These are phyloP conservation scores for Gobius niger DNA, from an alignment of 2,113 vertebrate genomes.

Conservation along the genomic window DNA sequence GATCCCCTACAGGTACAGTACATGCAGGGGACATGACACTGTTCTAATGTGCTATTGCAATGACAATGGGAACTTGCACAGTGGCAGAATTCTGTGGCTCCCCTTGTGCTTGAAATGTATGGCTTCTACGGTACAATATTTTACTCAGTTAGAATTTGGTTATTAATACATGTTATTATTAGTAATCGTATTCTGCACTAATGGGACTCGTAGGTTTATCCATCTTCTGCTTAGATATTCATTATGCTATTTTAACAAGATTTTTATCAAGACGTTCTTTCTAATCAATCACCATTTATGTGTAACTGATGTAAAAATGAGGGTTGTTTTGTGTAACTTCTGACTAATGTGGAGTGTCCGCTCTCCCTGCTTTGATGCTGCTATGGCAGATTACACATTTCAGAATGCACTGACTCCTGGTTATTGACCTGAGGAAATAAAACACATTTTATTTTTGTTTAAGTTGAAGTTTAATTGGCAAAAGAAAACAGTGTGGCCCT, in stretches of 20 bases:
- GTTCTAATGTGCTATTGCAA: conserved; percentile 19
- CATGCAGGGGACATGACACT: conserved; percentile 22
- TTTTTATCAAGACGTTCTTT: neutral
- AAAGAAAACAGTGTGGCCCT: no score
- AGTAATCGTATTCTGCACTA: neutral
- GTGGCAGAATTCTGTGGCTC: neutral
- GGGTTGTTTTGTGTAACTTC: neutral
- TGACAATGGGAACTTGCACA: conserved; percentile 17
- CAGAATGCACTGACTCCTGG: conserved; percentile 22
- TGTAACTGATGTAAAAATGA: neutral
- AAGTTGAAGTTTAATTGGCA: no score
- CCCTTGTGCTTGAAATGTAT: neutral
- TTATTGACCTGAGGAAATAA: neutral
- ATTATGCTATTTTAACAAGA: neutral
- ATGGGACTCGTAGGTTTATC: neutral
- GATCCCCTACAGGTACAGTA: conserved; percentile 94
- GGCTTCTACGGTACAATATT: neutral
- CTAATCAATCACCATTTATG: neutral
- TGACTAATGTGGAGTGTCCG: no score
- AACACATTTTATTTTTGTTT: neutral
- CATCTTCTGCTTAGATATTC: neutral
- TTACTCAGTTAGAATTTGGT: neutral
- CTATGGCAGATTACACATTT: conserved; percentile 72
- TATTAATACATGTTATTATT: neutral
- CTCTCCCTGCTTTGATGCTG: conserved; percentile 68